Base-by-base conservation (phyloP, 1,140 invertebrate species). In the Phenacoccus solenopsis region DNA sequence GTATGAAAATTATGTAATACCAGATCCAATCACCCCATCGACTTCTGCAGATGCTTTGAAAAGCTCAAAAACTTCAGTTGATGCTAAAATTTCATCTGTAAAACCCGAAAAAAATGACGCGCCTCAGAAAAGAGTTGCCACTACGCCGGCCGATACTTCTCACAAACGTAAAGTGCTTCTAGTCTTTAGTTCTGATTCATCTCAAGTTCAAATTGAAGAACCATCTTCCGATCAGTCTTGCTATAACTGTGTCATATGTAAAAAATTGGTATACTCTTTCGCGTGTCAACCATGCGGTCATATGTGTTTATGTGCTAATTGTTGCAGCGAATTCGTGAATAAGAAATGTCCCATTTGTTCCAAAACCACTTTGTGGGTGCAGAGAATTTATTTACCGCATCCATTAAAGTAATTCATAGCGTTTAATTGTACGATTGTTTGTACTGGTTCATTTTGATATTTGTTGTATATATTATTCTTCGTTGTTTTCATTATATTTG, bases 201-300 rank as follows among this genome's bases (percentile, higher is more conserved):
- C 38, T n/a, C 5, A 4, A 49, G 38, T 49, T 2, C 5, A 49
- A 49, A n/a, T 49, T n/a, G 5, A 49, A 49, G 38, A 49, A 16
- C 13, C 38, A 9, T 3, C 4, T 9, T 49, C 38, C 3, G 16
- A 49, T 9, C 5, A 4, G 13, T n/a, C 5, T 49, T 16, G 13
- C 12, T 22, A 64, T 25, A 9, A 9, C 25, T 64, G 59, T 16
- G 10, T 64, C 25, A 27, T 10, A 3, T 64, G 59, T 25, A 64
- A 64, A 20, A 64, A 64, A 64, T 16, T 3, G 3, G 25, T 27
- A 5, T 64, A 64, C 16, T 24, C 59, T 5, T 24, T 16, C 25
- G 59, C 59, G 22, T 64, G 59, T 24, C 59, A 64, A 64, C 59
- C 59, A 1, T 64, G 59, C 25, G 59, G 59, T 5, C 59, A 64